Percentiles rank a stretch among this genome's conserved stretches.
phyloP scores from a whole-genome alignment of 2,113 vertebrate genomes.

The Pionites leucogaster region DNA sequence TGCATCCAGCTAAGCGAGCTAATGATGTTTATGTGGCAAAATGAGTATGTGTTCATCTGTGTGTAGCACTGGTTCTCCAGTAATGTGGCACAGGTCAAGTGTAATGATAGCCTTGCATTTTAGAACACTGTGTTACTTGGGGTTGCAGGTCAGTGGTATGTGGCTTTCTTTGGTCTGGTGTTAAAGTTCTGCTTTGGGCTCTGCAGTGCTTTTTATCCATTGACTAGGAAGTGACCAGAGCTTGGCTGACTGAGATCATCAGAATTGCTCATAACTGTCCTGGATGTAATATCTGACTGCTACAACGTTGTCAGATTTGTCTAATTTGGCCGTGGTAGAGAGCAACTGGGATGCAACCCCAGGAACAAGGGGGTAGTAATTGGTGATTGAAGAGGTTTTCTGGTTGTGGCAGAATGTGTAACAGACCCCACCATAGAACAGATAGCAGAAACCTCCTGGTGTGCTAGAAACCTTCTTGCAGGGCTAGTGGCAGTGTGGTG shows the following conservation, averaged over 20 bases:
- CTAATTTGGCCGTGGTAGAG: neutral
- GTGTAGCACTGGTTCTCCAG: neutral
- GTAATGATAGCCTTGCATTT: neutral
- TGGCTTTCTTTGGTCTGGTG: neutral
- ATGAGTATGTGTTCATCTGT: neutral
- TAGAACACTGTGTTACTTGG: neutral
- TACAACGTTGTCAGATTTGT: neutral
- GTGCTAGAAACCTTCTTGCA: neutral
- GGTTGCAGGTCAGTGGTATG: neutral
- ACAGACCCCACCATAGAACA: neutral
- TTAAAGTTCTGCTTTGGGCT: neutral
- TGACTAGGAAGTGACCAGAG: neutral
- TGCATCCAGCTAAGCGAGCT: neutral
- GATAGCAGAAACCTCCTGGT: neutral
- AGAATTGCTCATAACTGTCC: neutral
- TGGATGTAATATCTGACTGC: neutral
- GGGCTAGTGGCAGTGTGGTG: neutral
- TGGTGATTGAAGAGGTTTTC: neutral
- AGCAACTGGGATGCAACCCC: neutral
- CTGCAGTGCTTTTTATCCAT: neutral
- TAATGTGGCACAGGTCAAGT: neutral
- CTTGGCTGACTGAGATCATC: neutral
- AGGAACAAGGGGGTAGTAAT: neutral
- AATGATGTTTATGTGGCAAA: accelerated
- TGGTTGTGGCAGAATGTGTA: neutral